Conservation (phyloP, 2,888 invertebrate genomes). For the Chorisops tibialis region DNA sequence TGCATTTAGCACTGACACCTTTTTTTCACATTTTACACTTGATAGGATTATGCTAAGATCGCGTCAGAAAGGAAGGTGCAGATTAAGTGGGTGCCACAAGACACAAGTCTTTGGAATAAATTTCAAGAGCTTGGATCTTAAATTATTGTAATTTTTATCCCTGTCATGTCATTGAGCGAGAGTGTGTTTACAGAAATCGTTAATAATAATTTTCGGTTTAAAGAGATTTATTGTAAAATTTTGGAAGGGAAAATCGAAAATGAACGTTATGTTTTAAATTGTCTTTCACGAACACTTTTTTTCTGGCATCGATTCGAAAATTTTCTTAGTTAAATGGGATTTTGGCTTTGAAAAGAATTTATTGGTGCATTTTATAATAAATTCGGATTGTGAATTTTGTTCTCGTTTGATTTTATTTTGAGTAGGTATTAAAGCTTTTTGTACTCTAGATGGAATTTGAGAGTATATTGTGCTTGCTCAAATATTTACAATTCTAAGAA, state of each 20-base stretch:
- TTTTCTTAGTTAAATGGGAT: too few species aligned
- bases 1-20: slow-evolving; percentile 21
- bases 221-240: slow-evolving; percentile 29
- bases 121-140: slow-evolving; percentile 9
- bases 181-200: slow-evolving; percentile 26
- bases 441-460: too few species aligned
- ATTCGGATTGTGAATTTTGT: too few species aligned
- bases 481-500: too few species aligned
- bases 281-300: too few species aligned
- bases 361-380: too few species aligned
- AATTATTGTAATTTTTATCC: slow-evolving; percentile 18
- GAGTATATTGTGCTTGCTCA: too few species aligned
- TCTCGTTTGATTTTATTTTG: too few species aligned
- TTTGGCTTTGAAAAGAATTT: too few species aligned
- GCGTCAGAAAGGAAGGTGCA: slow-evolving; percentile 17
- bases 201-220: slow-evolving; percentile 29
- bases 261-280: slow-evolving; percentile 19
- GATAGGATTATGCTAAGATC: slow-evolving; percentile 20
- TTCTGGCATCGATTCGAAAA: too few species aligned
- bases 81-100: slow-evolving; percentile 23
- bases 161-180: background rate
- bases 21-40: slow-evolving; percentile 18
- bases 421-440: too few species aligned
- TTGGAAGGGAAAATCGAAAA: slow-evolving; percentile 5
- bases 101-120: slow-evolving; percentile 15